A percentile compares a stretch with the other conserved stretches of the same genome.
Conservation (phyloP, 2,888 invertebrate genomes). For the Drosophila cyrtoloma region DNA sequence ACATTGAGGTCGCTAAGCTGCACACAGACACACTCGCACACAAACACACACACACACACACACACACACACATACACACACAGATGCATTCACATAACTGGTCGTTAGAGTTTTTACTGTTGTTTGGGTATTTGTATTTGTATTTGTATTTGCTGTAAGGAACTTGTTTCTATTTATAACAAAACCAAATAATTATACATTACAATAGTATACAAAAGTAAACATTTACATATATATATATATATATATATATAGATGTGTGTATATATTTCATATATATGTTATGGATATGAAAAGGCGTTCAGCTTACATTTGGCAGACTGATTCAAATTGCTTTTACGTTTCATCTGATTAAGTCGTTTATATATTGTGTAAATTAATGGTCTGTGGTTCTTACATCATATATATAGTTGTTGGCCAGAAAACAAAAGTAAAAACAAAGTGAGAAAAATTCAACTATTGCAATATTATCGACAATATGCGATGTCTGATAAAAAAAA, state of each 20-base stretch:
- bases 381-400: neutral
- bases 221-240: constrained; percentile 3
- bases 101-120: constrained; percentile 2
- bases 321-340: constrained; percentile 15
- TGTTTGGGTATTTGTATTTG: constrained; percentile 14
- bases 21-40: constrained; percentile 20
- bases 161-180: constrained; percentile 42
- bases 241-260: neutral
- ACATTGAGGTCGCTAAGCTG: constrained; percentile 48
- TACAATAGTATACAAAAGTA: constrained; percentile 4
- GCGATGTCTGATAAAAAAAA: constrained; percentile 26
- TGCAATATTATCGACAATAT: constrained; percentile 50
- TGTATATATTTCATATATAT: constrained; percentile 2
- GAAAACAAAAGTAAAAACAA: constrained; percentile 7
- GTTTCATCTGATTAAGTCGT: neutral
- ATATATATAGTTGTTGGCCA: constrained; percentile 9
- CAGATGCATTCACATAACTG: neutral
- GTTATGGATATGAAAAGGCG: constrained; percentile 13
- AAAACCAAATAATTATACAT: constrained; percentile 26
- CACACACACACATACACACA: neutral
- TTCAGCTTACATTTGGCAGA: constrained; percentile 8
- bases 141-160: constrained; percentile 39
- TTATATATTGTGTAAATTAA: neutral
- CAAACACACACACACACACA: constrained; percentile 2
- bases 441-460: constrained; percentile 53